Conservation (phyloP, 2,888 invertebrate genomes). For the Hypselothyrea guttata region DNA sequence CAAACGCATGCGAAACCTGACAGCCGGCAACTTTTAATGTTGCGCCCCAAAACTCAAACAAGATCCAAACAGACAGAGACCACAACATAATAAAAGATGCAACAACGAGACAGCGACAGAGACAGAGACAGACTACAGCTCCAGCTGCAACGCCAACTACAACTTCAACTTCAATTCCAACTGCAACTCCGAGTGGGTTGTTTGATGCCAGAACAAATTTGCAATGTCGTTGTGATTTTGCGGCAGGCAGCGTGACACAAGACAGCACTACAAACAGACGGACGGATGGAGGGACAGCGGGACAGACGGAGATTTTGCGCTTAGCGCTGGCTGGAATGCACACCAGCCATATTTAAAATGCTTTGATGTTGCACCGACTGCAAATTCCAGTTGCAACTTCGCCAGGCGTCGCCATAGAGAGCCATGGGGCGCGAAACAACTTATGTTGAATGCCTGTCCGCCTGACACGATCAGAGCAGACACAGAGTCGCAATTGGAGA, state of each 20-base stretch:
- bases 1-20: conserved; percentile 72
- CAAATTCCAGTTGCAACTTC: conserved; percentile 11
- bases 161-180: conserved; percentile 35
- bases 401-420: conserved; percentile 53
- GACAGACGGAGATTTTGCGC: too few species aligned
- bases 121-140: conserved; percentile 11
- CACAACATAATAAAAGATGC: conserved; percentile 32
- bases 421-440: conserved; percentile 52
- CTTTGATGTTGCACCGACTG: conserved; percentile 64
- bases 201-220: conserved; percentile 75
- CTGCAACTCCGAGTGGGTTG: conserved; percentile 64
- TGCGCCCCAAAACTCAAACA: conserved; percentile 47
- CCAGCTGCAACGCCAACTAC: conserved; percentile 2
- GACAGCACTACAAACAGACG: conserved; percentile 33
- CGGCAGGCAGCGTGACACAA: conserved; percentile 62
- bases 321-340: conserved; percentile 31
- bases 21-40: conserved; percentile 81
- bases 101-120: conserved; percentile 3
- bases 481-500: too few species aligned
- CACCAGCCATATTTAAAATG: conserved; percentile 69
- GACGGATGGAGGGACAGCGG: too few species aligned
- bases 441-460: conserved; percentile 62
- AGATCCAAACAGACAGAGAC: conserved; percentile 1
- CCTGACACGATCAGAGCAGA: conserved; percentile 69
- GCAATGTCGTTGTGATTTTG: conserved; percentile 59